Evolutionary conservation across 1,140 invertebrate species (phyloP), one percentile per base, ranked within the genome.

Genomic region (Ceratosolen fusciceps): DNA sequence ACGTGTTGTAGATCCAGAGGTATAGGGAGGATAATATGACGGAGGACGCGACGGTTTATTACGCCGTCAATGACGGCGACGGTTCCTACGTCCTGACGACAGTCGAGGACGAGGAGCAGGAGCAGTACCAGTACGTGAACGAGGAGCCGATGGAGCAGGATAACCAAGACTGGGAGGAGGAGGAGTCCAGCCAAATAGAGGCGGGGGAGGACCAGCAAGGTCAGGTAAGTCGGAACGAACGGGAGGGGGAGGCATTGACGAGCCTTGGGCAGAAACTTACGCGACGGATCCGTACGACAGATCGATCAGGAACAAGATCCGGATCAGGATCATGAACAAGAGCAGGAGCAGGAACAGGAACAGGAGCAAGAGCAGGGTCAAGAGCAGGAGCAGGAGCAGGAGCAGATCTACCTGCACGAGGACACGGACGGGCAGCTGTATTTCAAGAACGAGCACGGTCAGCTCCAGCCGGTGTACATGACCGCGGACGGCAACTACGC

Each of bases 341-440:
- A n/a, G n/a, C n/a, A n/a, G n/a, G n/a, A n/a, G n/a, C n/a, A n/a
- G n/a, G n/a, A n/a, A n/a, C n/a, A n/a, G n/a, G n/a, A n/a, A n/a
- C n/a, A n/a, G n/a, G n/a, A n/a, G n/a, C n/a, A n/a, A n/a, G n/a
- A n/a, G n/a, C n/a, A n/a, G n/a, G n/a, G n/a, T n/a, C n/a, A n/a
- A n/a, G n/a, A n/a, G n/a, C n/a, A n/a, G 10, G 56, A 81, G 80
- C 14, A 47, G 62, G 80, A 81, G 56, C 56, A 90, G 87, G 87
- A 88, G 49, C 89, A 90, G 82, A 89, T 90, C 81, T 89, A 88
- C 81, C 82, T 90, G 21, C 90, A 90, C 10, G 88, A 90, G 62
- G 89, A 90, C 72, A 88, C 89, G 74, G 86, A 90, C 54, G 88
- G 89, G 34, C 88, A 90, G 54, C 80, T 90, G n/a, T 90, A 90